phyloP scores from a whole-genome alignment of 2,797 vertebrate genomes.

The Enteromius anoplus region DNA sequence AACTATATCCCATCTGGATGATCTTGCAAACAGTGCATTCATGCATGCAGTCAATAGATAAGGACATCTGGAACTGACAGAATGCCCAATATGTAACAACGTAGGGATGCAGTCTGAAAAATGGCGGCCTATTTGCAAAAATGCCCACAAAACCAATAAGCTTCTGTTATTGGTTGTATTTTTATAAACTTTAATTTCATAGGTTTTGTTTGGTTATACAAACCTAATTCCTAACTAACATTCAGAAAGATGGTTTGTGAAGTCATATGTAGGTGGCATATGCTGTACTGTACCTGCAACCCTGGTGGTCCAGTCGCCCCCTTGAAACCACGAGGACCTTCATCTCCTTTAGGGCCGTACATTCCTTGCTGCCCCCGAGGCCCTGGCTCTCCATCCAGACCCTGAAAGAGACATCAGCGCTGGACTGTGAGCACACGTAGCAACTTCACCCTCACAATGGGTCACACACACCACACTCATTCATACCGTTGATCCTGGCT shows the following conservation, averaged over 20 bases:
- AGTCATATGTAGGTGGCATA: not conserved
- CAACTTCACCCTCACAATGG: not conserved
- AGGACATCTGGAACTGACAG: slow-evolving; percentile 29
- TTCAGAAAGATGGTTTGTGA: not conserved
- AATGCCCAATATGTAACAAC: slow-evolving; percentile 2
- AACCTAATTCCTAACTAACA: not conserved
- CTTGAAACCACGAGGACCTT: slow-evolving; percentile 84
- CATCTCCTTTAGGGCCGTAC: slow-evolving; percentile 91
- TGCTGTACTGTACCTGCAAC: slow-evolving; percentile 81
- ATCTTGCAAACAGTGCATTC: slow-evolving; percentile 30
- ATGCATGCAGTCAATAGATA: slow-evolving; percentile 15
- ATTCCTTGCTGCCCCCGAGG: slow-evolving; percentile 90
- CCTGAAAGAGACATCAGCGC: slow-evolving; percentile 70
- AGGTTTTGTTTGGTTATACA: not conserved
- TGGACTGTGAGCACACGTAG: slow-evolving; percentile 8
- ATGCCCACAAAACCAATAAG: not conserved
- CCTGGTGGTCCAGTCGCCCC: slow-evolving; percentile 82
- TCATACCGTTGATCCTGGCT: slow-evolving; percentile 82
- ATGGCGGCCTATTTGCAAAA: not conserved
- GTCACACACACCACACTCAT: not conserved
- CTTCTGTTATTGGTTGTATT: not conserved
- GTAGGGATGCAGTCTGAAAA: slow-evolving; percentile 3
- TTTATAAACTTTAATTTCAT: not conserved
- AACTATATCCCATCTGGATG: slow-evolving; percentile 12
- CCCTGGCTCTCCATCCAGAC: slow-evolving; percentile 87